Evolutionary conservation across 2,888 invertebrate species (phyloP).

Genomic region (Oxytorus armatus): DNA sequence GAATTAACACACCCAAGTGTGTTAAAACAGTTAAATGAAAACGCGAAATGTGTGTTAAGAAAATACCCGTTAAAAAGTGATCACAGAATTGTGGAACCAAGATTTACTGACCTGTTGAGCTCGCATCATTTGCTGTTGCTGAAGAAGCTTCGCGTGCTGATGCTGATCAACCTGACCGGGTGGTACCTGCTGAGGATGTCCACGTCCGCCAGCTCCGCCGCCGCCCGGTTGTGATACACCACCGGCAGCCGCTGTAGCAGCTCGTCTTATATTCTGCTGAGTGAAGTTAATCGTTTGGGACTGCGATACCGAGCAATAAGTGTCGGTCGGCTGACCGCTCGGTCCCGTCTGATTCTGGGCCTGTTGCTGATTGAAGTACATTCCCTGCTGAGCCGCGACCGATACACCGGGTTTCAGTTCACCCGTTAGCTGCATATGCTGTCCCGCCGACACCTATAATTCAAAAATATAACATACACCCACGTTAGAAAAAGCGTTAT

Average conservation of each 20-base stretch:
- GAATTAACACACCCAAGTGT: too few relatives aligned
- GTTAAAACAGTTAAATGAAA: too few relatives aligned
- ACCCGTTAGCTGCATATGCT: slow-evolving; percentile 92
- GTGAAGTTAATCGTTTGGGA: slow-evolving; percentile 94
- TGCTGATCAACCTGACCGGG: slow-evolving; percentile 85
- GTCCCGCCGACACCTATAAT: slow-evolving; percentile 92
- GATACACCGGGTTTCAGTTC: slow-evolving; percentile 91
- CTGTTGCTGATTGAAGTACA: slow-evolving; percentile 88
- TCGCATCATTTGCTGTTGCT: slow-evolving; percentile 86
- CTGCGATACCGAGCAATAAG: slow-evolving; percentile 91
- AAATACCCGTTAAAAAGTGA: too few relatives aligned
- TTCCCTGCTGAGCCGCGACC: slow-evolving; percentile 94
- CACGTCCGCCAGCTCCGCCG: slow-evolving; percentile 70
- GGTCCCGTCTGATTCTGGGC: slow-evolving; percentile 78
- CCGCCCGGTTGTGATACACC: slow-evolving; percentile 79
- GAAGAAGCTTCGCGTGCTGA: slow-evolving; percentile 89
- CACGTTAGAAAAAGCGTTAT: neutral
- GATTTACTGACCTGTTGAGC: slow-evolving; percentile 80
- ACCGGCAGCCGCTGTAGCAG: slow-evolving; percentile 83
- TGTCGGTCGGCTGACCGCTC: slow-evolving; percentile 85
- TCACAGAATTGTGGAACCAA: neutral
- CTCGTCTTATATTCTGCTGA: slow-evolving; percentile 89
- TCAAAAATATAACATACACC: slow-evolving; percentile 23
- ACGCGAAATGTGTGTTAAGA: too few relatives aligned
- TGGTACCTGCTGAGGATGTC: slow-evolving; percentile 81